Evolutionary conservation across 2,888 invertebrate genomes (phyloP).

Genomic region (Quadriops clusia): DNA sequence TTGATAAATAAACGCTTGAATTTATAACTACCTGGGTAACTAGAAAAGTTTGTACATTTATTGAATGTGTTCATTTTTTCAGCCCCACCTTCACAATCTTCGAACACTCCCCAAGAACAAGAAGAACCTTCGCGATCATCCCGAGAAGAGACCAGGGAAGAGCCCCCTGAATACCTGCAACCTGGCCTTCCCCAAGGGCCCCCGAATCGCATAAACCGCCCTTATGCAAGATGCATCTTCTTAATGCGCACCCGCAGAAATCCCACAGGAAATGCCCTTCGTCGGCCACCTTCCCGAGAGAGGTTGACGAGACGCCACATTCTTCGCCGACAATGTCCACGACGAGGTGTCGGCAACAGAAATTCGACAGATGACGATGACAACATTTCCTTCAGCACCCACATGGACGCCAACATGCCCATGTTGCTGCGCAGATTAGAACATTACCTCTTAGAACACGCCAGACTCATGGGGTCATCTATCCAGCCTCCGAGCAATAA

Average conservation of each 20-base stretch:
- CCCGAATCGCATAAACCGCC: too few relatives aligned
- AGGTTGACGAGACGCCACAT: constrained; percentile 16
- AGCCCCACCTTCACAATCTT: too few relatives aligned
- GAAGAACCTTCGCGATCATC: too few relatives aligned
- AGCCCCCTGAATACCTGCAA: too few relatives aligned
- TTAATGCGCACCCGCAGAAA: constrained; percentile 24
- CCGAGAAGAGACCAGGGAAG: too few relatives aligned
- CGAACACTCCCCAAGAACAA: too few relatives aligned
- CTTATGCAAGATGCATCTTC: constrained; percentile 25
- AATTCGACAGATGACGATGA: constrained; percentile 12
- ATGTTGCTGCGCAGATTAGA: constrained; percentile 19
- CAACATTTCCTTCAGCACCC: constrained; percentile 9
- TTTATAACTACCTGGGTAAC: too few relatives aligned
- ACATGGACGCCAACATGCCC: constrained; percentile 16
- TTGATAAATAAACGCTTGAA: too few relatives aligned
- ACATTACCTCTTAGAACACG: constrained; percentile 20
- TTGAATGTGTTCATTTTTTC: too few relatives aligned
- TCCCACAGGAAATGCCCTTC: constrained; percentile 24
- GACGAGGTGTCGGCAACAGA: constrained; percentile 10
- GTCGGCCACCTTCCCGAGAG: constrained; percentile 21
- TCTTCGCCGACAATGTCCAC: constrained; percentile 17
- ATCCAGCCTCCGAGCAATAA: constrained; percentile 6
- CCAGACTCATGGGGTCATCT: constrained; percentile 15
- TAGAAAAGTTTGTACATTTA: too few relatives aligned
- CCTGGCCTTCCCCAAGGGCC: too few relatives aligned